Evolutionary conservation across 64 coral and sea anemone species (phyloP).

Genomic region (Platygyra sinensis): DNA sequence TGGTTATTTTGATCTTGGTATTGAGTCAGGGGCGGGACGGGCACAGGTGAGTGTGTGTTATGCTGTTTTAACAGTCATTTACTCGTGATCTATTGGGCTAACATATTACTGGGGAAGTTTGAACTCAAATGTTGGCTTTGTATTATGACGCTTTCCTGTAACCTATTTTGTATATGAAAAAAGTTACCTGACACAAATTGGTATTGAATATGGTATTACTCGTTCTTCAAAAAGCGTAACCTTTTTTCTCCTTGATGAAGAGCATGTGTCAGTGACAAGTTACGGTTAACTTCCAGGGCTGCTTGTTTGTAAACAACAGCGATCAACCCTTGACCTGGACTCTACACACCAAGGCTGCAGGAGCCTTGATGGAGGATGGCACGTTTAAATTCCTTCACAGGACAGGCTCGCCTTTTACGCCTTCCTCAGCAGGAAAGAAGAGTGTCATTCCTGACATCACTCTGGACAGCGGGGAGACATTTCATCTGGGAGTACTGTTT

Average conservation of each 20-base stretch:
- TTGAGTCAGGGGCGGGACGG: conserved; percentile 93
- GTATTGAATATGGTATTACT: too few species aligned
- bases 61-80: background rate
- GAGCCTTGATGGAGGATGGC: conserved; percentile 75
- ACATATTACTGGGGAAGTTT: too few species aligned
- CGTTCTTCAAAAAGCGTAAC: too few species aligned
- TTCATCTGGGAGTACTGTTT: conserved; percentile 92
- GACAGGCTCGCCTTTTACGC: conserved; percentile 86
- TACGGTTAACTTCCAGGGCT: conserved; percentile 54
- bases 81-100: background rate
- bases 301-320: conserved; percentile 99
- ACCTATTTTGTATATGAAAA: too few species aligned
- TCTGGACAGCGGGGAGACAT: conserved; percentile 87
- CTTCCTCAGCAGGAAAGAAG: conserved; percentile 67
- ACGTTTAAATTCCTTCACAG: conserved; percentile 93
- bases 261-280: background rate
- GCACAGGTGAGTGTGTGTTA: conserved; percentile 60
- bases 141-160: too few species aligned
- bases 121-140: background rate
- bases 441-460: conserved; percentile 77
- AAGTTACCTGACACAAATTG: too few species aligned
- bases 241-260: too few species aligned
- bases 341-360: conserved; percentile 60
- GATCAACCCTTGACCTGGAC: conserved; percentile 79
- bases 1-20: conserved; percentile 94